A percentile compares a stretch with the other conserved stretches of the same genome.
Conservation (phyloP, 2,797 vertebrate species). For the Hylomyscus alleni region DNA sequence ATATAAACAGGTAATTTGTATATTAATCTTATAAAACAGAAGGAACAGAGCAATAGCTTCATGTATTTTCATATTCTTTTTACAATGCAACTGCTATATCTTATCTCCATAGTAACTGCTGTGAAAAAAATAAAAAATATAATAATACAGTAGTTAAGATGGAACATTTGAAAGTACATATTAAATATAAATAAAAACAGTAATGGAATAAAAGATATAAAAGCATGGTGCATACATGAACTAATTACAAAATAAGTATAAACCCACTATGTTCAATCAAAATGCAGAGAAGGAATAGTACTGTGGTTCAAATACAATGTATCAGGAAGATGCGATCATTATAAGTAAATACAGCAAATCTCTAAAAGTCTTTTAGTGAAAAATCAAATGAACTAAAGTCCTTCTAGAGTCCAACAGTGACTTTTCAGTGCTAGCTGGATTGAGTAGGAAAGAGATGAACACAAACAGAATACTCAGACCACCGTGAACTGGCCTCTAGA, state of each 20-base stretch:
- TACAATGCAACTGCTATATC: not conserved
- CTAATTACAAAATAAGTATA: not conserved
- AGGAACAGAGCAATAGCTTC: not conserved
- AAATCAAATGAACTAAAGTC: not conserved
- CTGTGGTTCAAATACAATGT: not conserved
- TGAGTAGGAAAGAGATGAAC: not conserved
- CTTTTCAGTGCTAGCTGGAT: not conserved
- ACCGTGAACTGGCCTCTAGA: no score
- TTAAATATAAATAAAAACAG: not conserved
- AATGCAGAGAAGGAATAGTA: not conserved
- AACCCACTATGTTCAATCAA: not conserved
- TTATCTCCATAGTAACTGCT: not conserved
- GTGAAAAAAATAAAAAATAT: not conserved
- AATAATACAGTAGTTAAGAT: not conserved
- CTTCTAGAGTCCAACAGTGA: not conserved
- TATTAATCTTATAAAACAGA: not conserved
- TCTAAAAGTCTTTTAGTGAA: not conserved
- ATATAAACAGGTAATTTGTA: slow-evolving; percentile 8
- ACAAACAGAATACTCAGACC: not conserved
- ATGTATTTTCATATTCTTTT: not conserved
- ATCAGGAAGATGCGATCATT: not conserved
- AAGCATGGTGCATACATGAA: not conserved
- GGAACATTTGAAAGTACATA: not conserved
- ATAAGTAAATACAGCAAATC: not conserved
- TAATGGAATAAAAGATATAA: not conserved